A percentile compares a stretch with the other conserved stretches of the same genome.
phyloP scores from a whole-genome alignment of 2,113 vertebrate species.

The Abramis brama region DNA sequence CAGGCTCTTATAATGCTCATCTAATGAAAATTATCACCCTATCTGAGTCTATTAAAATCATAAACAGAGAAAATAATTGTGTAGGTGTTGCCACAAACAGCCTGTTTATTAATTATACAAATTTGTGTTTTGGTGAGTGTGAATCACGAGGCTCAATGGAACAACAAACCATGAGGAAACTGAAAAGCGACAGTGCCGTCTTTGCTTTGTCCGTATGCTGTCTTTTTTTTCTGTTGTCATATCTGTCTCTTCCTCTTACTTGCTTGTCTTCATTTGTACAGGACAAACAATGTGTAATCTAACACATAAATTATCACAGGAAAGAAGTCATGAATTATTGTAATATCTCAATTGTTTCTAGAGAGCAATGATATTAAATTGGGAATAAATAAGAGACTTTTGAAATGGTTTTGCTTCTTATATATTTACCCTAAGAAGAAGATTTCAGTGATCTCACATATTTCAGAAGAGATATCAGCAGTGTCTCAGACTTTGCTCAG shows the following conservation, averaged over 20 bases:
- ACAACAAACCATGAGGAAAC: constrained; percentile 5
- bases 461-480: not conserved
- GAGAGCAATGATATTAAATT: not conserved
- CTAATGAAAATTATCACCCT: not conserved
- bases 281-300: not conserved
- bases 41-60: not conserved
- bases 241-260: not conserved
- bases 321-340: not conserved
- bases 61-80: constrained; percentile 11
- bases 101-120: constrained; percentile 12
- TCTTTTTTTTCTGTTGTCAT: not conserved
- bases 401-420: not conserved
- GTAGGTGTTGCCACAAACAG: not conserved
- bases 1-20: not conserved
- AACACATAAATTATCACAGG: not conserved
- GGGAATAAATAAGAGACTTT: not conserved
- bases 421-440: not conserved
- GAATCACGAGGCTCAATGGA: not conserved
- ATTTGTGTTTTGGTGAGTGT: not conserved
- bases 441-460: not conserved
- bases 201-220: not conserved
- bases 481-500: not conserved
- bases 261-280: not conserved
- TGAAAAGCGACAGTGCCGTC: not conserved
- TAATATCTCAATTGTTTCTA: not conserved